A percentile compares a stretch with the other conserved stretches of the same genome.
These are phyloP conservation scores for Hypanus sabinus DNA, from an alignment of 2,113 vertebrate genomes.

Conservation along the genomic window DNA sequence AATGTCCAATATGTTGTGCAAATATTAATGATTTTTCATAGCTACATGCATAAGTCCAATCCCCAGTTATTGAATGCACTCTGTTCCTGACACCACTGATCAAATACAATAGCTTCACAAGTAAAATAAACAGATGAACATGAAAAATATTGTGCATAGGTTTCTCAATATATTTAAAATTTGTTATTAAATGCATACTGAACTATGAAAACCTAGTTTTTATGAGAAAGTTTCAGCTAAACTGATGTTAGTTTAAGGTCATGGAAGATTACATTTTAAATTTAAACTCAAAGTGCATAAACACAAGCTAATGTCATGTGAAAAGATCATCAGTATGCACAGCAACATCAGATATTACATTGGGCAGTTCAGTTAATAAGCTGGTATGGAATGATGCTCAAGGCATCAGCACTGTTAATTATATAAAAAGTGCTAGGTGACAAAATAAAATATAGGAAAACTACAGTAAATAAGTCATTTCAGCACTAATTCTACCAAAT, in stretches of 20 bases:
- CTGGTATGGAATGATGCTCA: background rate
- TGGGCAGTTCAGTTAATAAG: background rate
- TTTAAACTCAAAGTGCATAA: conserved; percentile 34
- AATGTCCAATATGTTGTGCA: conserved; percentile 13
- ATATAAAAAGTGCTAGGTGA: conserved; percentile 29
- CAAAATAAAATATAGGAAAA: conserved; percentile 33
- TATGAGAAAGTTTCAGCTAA: background rate
- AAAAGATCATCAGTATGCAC: background rate
- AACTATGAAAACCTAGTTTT: background rate
- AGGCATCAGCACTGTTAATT: conserved; percentile 25
- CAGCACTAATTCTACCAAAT: conserved; percentile 25
- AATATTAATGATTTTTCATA: conserved; percentile 13
- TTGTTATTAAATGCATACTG: conserved; percentile 11
- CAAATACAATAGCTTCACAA: background rate
- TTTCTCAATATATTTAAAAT: conserved; percentile 14
- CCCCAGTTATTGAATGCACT: background rate
- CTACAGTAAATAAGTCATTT: background rate
- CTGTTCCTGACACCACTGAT: background rate
- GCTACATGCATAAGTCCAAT: background rate
- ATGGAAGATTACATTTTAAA: background rate
- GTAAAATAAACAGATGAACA: conserved; percentile 8
- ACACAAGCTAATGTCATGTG: background rate
- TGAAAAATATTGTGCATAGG: background rate
- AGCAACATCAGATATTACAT: conserved; percentile 1
- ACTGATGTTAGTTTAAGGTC: background rate